Percentiles rank a stretch among this genome's conserved stretches.
phyloP scores from a whole-genome alignment of 2,797 vertebrate species.

The Chelon labrosus region DNA sequence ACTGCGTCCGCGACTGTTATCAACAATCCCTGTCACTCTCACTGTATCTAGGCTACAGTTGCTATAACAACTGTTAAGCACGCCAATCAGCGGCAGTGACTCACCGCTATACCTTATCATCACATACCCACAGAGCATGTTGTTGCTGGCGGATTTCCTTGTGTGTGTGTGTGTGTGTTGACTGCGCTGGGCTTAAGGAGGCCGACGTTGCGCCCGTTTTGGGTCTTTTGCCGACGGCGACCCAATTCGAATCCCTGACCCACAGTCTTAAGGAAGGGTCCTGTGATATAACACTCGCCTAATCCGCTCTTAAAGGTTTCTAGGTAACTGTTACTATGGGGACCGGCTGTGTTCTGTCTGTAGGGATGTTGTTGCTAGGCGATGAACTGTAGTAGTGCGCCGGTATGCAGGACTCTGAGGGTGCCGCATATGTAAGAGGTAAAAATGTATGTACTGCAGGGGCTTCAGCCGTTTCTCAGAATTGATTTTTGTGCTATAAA shows the following conservation, averaged over 20 bases:
- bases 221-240: slow-evolving; percentile 29
- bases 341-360: slow-evolving; percentile 67
- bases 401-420: slow-evolving; percentile 6
- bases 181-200: slow-evolving; percentile 2
- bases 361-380: slow-evolving; percentile 72
- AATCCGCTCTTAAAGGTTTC: slow-evolving; percentile 67
- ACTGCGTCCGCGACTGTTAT: slow-evolving; percentile 53
- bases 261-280: slow-evolving; percentile 50
- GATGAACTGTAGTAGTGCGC: slow-evolving; percentile 37
- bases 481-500: slow-evolving; percentile 24
- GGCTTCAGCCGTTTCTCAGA: slow-evolving; percentile 13
- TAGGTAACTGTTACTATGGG: slow-evolving; percentile 76
- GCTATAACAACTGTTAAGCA: slow-evolving; percentile 68
- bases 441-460: slow-evolving; percentile 7
- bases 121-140: background rate
- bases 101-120: slow-evolving; percentile 58
- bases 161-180: background rate
- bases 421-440: slow-evolving; percentile 6
- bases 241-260: slow-evolving; percentile 65
- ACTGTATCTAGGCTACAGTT: slow-evolving; percentile 69
- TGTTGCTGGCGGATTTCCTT: slow-evolving; percentile 18
- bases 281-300: slow-evolving; percentile 54
- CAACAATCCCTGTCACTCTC: slow-evolving; percentile 64
- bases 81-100: slow-evolving; percentile 69
- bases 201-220: slow-evolving; percentile 19